Conservation (phyloP, 2,888 invertebrate species). For the Lithophane leautieri region DNA sequence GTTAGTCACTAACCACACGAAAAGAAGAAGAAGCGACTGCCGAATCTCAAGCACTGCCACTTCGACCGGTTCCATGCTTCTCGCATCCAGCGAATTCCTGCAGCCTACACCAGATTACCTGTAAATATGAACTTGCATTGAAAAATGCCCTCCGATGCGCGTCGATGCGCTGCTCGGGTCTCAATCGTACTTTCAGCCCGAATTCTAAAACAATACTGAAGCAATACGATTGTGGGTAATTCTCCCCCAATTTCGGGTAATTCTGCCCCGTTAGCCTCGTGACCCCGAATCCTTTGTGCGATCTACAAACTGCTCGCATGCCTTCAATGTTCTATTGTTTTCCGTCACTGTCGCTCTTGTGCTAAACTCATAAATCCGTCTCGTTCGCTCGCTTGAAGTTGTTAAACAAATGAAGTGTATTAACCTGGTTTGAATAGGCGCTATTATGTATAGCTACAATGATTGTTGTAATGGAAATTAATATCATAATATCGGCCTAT, state of each 20-base stretch:
- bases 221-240: slow-evolving; percentile 8
- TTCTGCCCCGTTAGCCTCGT: slow-evolving; percentile 67
- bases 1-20: too few relatives aligned
- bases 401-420: slow-evolving; percentile 71
- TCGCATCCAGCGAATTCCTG: too few relatives aligned
- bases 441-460: slow-evolving; percentile 15
- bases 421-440: slow-evolving; percentile 43
- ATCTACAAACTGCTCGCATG: slow-evolving; percentile 81
- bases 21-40: too few relatives aligned
- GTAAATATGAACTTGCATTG: not conserved
- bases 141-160: not conserved
- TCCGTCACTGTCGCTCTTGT: slow-evolving; percentile 68
- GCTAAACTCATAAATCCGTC: slow-evolving; percentile 59
- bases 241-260: slow-evolving; percentile 72
- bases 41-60: too few relatives aligned
- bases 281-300: slow-evolving; percentile 84
- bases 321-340: slow-evolving; percentile 79
- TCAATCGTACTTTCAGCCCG: not conserved
- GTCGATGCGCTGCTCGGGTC: not conserved
- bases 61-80: too few relatives aligned
- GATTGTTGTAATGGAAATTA: slow-evolving; percentile 28
- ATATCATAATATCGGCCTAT: slow-evolving; percentile 5
- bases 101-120: too few relatives aligned
- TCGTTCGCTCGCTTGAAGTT: slow-evolving; percentile 69
- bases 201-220: not conserved